These are phyloP conservation scores for Cyprinodon tularosa DNA, from an alignment of 2,113 vertebrate genomes.

Conservation along the genomic window DNA sequence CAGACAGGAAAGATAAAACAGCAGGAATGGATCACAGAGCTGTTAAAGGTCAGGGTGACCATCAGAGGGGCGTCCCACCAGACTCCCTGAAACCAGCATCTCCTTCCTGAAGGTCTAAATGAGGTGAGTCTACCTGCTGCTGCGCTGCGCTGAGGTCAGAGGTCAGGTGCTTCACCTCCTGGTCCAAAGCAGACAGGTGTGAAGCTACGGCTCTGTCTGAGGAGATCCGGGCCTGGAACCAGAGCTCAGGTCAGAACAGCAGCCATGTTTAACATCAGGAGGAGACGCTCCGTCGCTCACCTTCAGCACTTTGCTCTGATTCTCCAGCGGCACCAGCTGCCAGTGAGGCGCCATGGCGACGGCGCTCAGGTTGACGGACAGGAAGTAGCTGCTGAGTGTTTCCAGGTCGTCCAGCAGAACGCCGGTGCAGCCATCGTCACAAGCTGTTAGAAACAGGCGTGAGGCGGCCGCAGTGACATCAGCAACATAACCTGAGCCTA, in stretches of 20 bases:
- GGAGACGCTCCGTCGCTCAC: constrained; percentile 62
- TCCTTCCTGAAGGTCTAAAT: background rate
- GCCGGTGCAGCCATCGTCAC: constrained; percentile 87
- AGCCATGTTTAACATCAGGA: no score
- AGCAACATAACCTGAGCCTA: background rate
- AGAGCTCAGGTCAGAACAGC: background rate
- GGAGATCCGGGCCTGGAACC: constrained; percentile 17
- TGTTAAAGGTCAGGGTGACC: no score
- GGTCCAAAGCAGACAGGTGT: constrained; percentile 25
- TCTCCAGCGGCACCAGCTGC: constrained; percentile 82
- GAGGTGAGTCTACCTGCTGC: constrained; percentile 38
- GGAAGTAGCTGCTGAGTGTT: constrained; percentile 51
- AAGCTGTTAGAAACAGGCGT: constrained; percentile 75
- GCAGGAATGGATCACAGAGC: background rate
- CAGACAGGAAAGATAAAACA: constrained; percentile 16
- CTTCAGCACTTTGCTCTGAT: constrained; percentile 79
- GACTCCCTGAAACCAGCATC: no score
- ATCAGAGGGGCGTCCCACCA: no score
- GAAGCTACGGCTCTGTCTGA: background rate
- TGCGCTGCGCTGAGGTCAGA: constrained; percentile 41
- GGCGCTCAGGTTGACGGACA: constrained; percentile 82
- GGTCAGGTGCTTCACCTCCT: constrained; percentile 16
- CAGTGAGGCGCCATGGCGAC: constrained; percentile 73
- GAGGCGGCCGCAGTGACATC: background rate
- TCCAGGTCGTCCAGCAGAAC: constrained; percentile 84